Conservation (phyloP, 2,888 invertebrate genomes). For the Dolichopus griseipennis region DNA sequence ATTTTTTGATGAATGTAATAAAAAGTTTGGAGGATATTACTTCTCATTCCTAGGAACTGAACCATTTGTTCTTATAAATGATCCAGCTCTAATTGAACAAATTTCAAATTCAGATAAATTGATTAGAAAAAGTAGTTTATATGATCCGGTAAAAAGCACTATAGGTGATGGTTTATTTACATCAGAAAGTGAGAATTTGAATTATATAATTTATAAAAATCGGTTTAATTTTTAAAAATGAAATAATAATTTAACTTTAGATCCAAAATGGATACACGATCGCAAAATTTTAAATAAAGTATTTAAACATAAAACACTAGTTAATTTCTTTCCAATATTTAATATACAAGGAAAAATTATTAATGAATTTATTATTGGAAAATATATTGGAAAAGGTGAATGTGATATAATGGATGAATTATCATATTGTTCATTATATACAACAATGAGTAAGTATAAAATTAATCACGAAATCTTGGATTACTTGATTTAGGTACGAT, state of each 20-base stretch:
- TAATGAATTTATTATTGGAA: background rate
- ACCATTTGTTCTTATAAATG: background rate
- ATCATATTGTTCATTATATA: background rate
- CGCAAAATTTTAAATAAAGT: background rate
- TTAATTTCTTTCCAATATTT: background rate
- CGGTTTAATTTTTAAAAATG: no score
- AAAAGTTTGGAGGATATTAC: background rate
- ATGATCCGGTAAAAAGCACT: background rate
- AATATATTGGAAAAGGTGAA: slow-evolving; percentile 1
- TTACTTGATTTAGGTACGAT: no score
- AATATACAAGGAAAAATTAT: background rate
- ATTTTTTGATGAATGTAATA: background rate
- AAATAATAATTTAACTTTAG: background rate
- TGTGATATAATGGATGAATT: background rate
- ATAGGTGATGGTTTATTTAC: background rate
- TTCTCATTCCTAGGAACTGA: background rate
- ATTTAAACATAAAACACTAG: background rate
- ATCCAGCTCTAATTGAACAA: background rate
- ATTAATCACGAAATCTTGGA: no score
- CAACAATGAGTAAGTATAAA: background rate
- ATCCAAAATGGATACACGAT: background rate
- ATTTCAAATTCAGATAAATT: background rate
- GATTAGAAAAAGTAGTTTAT: background rate
- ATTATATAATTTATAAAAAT: no score
- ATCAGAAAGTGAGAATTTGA: background rate